phyloP scores from a whole-genome alignment of 2,888 invertebrate species.

The Embidobia sp. region DNA sequence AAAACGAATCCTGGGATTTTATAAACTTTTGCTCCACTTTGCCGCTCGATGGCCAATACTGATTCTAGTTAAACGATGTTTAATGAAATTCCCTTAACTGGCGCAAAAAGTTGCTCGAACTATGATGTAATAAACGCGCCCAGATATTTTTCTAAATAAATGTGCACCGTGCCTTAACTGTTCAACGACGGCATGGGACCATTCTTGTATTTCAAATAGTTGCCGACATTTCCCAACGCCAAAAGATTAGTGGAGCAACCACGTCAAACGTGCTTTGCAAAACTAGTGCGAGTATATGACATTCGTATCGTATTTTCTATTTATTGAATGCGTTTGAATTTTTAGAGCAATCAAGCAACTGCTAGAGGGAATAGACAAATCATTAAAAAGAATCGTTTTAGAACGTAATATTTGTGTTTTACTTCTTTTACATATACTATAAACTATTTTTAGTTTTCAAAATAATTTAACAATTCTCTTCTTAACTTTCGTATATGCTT shows the following conservation, averaged over 20 bases:
- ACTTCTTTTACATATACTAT: too few species aligned
- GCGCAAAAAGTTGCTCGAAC: slow-evolving; percentile 75
- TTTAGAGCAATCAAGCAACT: slow-evolving; percentile 17
- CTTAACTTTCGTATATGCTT: too few species aligned
- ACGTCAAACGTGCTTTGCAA: slow-evolving; percentile 46
- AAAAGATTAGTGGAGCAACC: slow-evolving; percentile 56
- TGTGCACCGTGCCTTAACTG: slow-evolving; percentile 60
- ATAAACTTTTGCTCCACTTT: slow-evolving; percentile 78
- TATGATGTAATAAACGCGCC: slow-evolving; percentile 76
- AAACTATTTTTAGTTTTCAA: too few species aligned
- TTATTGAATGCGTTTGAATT: slow-evolving; percentile 34
- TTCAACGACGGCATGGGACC: slow-evolving; percentile 50
- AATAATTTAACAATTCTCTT: too few species aligned
- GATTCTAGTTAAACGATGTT: slow-evolving; percentile 63
- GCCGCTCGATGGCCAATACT: slow-evolving; percentile 66
- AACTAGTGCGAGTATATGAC: slow-evolving; percentile 40
- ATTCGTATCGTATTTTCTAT: slow-evolving; percentile 42
- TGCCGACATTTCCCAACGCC: slow-evolving; percentile 51
- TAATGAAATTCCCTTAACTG: slow-evolving; percentile 79
- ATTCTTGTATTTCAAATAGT: slow-evolving; percentile 45
- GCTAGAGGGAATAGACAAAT: too few species aligned
- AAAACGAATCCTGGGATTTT: slow-evolving; percentile 72
- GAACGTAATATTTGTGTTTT: too few species aligned
- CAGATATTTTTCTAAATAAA: slow-evolving; percentile 79
- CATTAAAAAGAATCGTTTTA: too few species aligned